These are phyloP conservation scores for Bostrychus sinensis DNA, from an alignment of 2,113 vertebrate genomes.

Conservation along the genomic window DNA sequence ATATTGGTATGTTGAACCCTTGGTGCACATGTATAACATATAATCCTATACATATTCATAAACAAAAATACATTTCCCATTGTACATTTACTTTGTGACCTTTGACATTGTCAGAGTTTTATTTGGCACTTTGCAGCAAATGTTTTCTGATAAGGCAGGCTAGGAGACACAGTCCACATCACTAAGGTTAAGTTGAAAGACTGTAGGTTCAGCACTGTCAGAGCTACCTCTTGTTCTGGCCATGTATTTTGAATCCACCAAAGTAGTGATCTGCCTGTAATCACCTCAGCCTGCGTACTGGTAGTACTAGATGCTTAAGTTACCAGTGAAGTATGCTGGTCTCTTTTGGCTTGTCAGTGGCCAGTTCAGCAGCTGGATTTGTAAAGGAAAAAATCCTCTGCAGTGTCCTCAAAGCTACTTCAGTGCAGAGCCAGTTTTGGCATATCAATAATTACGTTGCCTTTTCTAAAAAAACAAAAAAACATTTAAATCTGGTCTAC, in stretches of 20 bases:
- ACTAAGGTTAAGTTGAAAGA: neutral
- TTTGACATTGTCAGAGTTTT: conserved; percentile 20
- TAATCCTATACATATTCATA: neutral
- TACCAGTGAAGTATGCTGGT: neutral
- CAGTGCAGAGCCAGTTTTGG: neutral
- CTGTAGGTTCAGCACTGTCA: neutral
- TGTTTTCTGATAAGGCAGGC: neutral
- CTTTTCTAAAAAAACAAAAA: conserved; percentile 3
- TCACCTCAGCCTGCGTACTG: neutral
- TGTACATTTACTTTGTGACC: conserved; percentile 23
- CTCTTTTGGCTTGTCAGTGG: neutral
- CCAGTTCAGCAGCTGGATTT: neutral
- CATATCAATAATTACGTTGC: neutral
- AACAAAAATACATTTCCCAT: conserved; percentile 3
- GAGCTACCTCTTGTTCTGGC: neutral
- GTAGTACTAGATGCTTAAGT: neutral
- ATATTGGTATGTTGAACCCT: conserved; percentile 4
- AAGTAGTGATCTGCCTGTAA: neutral
- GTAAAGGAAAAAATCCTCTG: neutral
- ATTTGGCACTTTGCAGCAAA: conserved; percentile 12
- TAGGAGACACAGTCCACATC: neutral
- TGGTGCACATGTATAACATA: conserved; percentile 8
- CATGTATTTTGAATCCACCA: neutral
- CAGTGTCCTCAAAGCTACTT: neutral
- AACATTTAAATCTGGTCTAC: neutral